phyloP scores from a whole-genome alignment of 2,113 vertebrate genomes.

The Erinaceus europaeus region DNA sequence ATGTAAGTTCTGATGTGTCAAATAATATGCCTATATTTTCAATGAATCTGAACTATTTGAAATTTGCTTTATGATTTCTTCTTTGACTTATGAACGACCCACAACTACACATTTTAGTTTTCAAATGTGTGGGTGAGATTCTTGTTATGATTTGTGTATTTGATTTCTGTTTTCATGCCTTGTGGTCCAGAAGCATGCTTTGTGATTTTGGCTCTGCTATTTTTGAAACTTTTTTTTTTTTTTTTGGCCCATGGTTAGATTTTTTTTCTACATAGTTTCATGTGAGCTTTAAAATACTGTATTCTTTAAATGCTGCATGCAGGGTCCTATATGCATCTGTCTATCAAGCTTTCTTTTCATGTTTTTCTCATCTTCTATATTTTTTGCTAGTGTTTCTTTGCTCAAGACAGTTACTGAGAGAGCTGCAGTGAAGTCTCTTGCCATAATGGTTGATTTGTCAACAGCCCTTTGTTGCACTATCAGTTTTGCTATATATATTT shows the following conservation, averaged over 20 bases:
- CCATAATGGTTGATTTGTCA: background rate
- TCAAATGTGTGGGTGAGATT: background rate
- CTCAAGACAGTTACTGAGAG: background rate
- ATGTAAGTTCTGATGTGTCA: background rate
- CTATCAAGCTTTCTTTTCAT: background rate
- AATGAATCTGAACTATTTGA: background rate
- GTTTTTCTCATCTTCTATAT: background rate
- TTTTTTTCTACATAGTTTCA: background rate
- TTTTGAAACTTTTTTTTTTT: background rate
- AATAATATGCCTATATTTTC: background rate
- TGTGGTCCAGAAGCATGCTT: background rate
- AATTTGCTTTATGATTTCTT: background rate
- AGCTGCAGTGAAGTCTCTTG: background rate
- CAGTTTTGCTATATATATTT: background rate
- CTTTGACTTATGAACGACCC: slow-evolving; percentile 14
- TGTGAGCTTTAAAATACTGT: background rate
- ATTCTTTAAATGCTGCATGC: background rate
- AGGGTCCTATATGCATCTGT: background rate
- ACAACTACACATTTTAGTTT: background rate
- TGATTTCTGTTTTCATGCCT: background rate
- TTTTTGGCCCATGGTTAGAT: background rate
- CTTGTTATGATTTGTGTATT: background rate
- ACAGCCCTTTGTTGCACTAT: background rate
- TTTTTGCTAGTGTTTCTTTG: background rate
- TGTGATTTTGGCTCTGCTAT: background rate